Evolutionary conservation across 2,888 invertebrate species (phyloP), one percentile per base, ranked within the genome.

Genomic region (Synanthedon formicaeformis): DNA sequence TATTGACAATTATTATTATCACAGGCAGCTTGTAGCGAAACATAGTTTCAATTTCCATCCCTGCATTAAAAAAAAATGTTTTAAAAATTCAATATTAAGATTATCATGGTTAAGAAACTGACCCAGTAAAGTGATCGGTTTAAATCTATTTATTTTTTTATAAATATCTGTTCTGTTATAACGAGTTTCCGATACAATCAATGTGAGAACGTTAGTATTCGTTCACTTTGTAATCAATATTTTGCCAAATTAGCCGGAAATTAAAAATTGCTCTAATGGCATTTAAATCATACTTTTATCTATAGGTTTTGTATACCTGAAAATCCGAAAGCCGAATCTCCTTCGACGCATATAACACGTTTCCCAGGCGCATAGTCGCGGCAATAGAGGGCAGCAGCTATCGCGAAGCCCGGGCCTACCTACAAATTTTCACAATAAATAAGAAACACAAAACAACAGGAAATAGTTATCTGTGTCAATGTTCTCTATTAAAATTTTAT

Each of bases 321-420:
- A 86, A 99, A 99, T 2, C 99, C 99, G 80, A 99, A 98, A 1
- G 98, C 99, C 48, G 97, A 97, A 75, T 99, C 99, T 0, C 98
- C 98, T 83, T 98, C 97, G 0, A 98, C 94, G 73, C 98, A 98
- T 53, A 98, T 87, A 0, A 99, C 97, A 58, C 92, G 89, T 71
- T 96, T 96, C 1, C 87, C 86, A 0, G 96, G 95, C 8, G 91
- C 91, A 74, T 93, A 83, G 73, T 96, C 94, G 56, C 93, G 92
- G 69, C 96, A 96, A 86, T 93, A 96, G 60, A 98, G 85, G 0
- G 97, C 97, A 5, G 98, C 95, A 2, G 98, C 98, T 50, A 96
- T 91, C 0, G 95, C 96, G 78, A 95, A 98, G 0, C 97, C 97
- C 0, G 93, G 91, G 1, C 97, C 97, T 16, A 98, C 90, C 90